Evolutionary conservation across 2,797 vertebrate genomes (phyloP).

Genomic region (Mormyrops attenuatus): DNA sequence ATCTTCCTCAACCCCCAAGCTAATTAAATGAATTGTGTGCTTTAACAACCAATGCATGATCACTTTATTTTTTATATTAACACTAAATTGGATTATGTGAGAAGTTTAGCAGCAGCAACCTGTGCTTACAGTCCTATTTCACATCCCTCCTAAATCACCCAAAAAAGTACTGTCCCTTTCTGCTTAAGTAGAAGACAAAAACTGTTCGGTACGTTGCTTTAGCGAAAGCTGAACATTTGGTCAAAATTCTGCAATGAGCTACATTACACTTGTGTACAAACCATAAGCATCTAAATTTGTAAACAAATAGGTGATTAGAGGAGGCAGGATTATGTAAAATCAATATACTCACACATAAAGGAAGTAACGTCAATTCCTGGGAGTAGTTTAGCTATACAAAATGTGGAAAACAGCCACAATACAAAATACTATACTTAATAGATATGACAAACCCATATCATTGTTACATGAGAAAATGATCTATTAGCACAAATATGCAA

Average conservation of each 20-base stretch:
- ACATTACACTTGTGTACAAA: background rate
- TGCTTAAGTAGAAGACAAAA: background rate
- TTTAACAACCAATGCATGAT: background rate
- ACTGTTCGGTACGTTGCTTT: background rate
- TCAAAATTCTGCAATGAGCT: background rate
- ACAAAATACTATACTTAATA: background rate
- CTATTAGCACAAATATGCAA: background rate
- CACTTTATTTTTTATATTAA: background rate
- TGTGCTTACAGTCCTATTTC: background rate
- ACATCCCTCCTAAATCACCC: background rate
- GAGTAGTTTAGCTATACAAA: background rate
- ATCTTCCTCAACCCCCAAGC: background rate
- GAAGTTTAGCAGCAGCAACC: background rate
- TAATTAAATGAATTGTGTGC: background rate
- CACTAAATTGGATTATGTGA: background rate
- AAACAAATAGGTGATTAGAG: background rate
- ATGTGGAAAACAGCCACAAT: background rate
- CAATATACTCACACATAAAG: background rate
- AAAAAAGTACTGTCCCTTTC: background rate
- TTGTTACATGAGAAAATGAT: background rate
- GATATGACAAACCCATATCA: background rate
- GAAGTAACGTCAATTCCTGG: background rate
- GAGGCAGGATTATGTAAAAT: background rate
- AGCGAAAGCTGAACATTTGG: background rate
- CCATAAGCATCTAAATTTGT: background rate